These are phyloP conservation scores for Drosophila borealis DNA, from an alignment of 2,888 invertebrate genomes.

Conservation along the genomic window DNA sequence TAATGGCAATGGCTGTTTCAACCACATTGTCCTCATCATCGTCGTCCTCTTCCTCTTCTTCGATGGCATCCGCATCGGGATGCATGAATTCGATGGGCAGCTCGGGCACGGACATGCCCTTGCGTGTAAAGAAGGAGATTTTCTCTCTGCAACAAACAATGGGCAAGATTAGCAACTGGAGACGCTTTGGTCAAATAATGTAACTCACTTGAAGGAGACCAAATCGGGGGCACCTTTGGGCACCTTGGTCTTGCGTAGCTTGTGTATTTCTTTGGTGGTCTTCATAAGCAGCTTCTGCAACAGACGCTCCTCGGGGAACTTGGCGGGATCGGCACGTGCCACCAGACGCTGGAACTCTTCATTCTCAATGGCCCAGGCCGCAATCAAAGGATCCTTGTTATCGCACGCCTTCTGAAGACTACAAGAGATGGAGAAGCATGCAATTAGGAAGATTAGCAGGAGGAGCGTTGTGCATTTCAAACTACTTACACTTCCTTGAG, in stretches of 20 bases:
- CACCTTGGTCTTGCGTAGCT: constrained; percentile 93
- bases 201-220: constrained; percentile 95
- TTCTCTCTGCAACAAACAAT: constrained; percentile 90
- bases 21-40: constrained; percentile 78
- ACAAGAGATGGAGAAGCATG: constrained; percentile 34
- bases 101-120: constrained; percentile 91
- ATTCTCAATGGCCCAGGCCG: constrained; percentile 94
- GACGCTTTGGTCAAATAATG: fast-evolving
- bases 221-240: constrained; percentile 95
- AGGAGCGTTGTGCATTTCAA: background rate
- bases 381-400: constrained; percentile 92
- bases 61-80: constrained; percentile 85
- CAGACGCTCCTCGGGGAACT: constrained; percentile 86
- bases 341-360: constrained; percentile 91
- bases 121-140: constrained; percentile 97
- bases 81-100: constrained; percentile 88
- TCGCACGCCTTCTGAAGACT: constrained; percentile 93
- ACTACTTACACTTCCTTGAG: constrained; percentile 88
- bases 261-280: constrained; percentile 96
- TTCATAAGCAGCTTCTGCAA: constrained; percentile 93
- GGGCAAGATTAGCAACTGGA: background rate
- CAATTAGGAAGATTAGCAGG: no score
- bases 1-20: constrained; percentile 82
- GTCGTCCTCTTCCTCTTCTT: constrained; percentile 81
- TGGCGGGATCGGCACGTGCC: constrained; percentile 85